Percentiles rank a stretch among this genome's conserved stretches.
Conservation (phyloP, 2,113 vertebrate genomes). For the Silurus meridionalis region DNA sequence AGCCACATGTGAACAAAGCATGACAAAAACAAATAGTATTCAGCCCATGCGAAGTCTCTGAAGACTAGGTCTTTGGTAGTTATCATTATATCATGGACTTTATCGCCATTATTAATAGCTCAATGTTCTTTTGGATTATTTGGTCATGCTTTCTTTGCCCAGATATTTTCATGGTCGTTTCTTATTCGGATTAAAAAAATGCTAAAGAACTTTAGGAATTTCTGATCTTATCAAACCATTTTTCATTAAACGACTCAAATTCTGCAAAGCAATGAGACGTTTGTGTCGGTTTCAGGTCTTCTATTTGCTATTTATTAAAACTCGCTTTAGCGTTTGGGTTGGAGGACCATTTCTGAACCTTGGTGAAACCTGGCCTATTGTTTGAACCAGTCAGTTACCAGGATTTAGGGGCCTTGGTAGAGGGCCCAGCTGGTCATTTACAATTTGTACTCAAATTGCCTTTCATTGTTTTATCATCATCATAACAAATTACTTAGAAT, state of each 20-base stretch:
- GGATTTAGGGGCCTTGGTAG: not conserved
- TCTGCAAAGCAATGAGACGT: not conserved
- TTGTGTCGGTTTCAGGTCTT: not conserved
- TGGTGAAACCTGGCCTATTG: not conserved
- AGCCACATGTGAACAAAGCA: not conserved
- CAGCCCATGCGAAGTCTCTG: not conserved
- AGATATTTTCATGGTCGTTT: not conserved
- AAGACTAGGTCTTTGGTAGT: not conserved
- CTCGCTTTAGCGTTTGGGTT: not conserved
- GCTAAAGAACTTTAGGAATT: not conserved
- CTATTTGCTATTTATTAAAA: not conserved
- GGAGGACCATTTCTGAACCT: not conserved
- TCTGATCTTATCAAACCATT: constrained; percentile 9
- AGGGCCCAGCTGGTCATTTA: not conserved
- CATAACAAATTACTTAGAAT: not conserved
- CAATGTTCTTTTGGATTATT: not conserved
- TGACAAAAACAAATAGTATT: not conserved
- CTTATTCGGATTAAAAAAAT: not conserved
- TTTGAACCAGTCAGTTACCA: not conserved
- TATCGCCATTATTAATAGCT: not conserved
- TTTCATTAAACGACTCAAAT: not conserved
- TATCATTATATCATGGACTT: not conserved
- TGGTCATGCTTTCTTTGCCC: not conserved
- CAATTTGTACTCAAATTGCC: not conserved
- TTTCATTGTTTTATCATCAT: not conserved